Conservation (phyloP, 2,113 vertebrate species). For the Paralichthys olivaceus region DNA sequence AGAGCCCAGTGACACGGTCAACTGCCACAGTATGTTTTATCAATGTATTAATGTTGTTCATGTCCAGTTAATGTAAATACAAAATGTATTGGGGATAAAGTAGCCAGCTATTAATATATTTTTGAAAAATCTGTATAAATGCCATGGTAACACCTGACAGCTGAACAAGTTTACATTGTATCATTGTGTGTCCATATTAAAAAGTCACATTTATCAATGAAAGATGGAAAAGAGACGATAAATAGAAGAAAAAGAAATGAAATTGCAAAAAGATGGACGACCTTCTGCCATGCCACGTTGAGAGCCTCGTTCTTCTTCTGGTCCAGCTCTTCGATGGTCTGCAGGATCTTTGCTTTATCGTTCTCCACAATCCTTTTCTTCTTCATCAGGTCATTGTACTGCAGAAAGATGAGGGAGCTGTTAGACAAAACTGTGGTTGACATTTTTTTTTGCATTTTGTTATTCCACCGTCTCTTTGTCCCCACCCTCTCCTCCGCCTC, state of each 20-base stretch:
- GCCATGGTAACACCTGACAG: background rate
- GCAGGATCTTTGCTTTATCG: slow-evolving; percentile 93
- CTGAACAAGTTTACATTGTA: background rate
- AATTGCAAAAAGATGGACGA: slow-evolving; percentile 52
- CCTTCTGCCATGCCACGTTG: slow-evolving; percentile 95
- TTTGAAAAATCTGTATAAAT: background rate
- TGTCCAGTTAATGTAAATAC: background rate
- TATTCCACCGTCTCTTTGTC: too few species aligned
- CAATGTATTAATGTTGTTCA: too few species aligned
- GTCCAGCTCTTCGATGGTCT: slow-evolving; percentile 92
- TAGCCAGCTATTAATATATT: too few species aligned
- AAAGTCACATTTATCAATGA: background rate
- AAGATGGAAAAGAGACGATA: background rate
- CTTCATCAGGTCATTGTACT: slow-evolving; percentile 96
- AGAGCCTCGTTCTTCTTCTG: slow-evolving; percentile 92
- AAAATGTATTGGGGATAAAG: background rate
- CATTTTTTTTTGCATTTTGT: background rate
- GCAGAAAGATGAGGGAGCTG: background rate
- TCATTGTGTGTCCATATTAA: background rate
- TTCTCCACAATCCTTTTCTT: slow-evolving; percentile 95
- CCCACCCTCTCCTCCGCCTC: slow-evolving; percentile 91
- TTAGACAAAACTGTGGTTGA: background rate
- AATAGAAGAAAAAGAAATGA: background rate
- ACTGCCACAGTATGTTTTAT: too few species aligned
- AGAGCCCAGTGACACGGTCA: too few species aligned